Evolutionary conservation across 2,888 invertebrate species (phyloP).

Genomic region (Lasiommata megera): DNA sequence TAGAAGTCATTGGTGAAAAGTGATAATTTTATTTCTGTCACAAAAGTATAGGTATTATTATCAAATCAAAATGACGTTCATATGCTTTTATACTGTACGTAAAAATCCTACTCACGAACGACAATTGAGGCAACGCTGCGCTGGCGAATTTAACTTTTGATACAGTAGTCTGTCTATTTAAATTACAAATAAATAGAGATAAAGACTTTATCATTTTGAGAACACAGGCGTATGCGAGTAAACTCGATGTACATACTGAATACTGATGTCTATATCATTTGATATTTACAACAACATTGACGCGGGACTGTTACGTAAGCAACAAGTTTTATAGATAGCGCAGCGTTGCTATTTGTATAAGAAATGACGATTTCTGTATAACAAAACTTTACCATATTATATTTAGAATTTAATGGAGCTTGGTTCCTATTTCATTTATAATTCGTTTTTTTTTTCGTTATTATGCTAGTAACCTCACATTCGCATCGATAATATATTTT

Average conservation of each 20-base stretch:
- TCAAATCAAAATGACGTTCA: too few species aligned
- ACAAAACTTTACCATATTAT: too few species aligned
- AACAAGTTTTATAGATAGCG: background rate
- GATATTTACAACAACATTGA: background rate
- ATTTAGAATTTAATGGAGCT: too few species aligned
- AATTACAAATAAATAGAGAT: constrained; percentile 40
- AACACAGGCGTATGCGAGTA: background rate
- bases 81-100: too few species aligned
- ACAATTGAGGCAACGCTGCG: constrained; percentile 61
- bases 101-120: constrained; percentile 68
- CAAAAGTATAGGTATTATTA: too few species aligned
- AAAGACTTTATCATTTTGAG: constrained; percentile 49
- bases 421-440: too few species aligned
- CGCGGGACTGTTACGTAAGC: background rate
- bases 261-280: background rate
- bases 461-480: too few species aligned
- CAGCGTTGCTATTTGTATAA: background rate
- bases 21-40: too few species aligned
- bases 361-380: too few species aligned
- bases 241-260: background rate
- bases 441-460: too few species aligned
- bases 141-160: constrained; percentile 55
- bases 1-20: too few species aligned
- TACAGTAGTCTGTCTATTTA: constrained; percentile 40
- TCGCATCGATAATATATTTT: too few species aligned